Conservation (phyloP, 1,140 invertebrate genomes). For the Panagrolaimus sp. region DNA sequence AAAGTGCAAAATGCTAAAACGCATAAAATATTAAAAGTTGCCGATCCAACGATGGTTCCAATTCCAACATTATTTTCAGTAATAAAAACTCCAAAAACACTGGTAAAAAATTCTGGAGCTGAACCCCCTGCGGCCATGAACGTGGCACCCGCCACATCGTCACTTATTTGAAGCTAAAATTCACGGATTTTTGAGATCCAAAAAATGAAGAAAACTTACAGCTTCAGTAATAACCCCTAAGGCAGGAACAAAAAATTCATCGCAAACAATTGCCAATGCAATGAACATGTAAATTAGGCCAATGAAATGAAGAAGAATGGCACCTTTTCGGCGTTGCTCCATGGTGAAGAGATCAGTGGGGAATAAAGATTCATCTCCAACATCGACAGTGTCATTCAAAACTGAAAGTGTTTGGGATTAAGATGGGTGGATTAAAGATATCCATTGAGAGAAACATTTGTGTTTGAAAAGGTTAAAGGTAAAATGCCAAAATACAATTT, state of each 20-base stretch:
- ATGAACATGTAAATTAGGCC: conserved; percentile 64
- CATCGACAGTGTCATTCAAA: not conserved
- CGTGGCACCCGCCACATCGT: conserved; percentile 79
- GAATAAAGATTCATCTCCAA: conserved; percentile 40
- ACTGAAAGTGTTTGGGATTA: not conserved
- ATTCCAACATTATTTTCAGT: conserved; percentile 75
- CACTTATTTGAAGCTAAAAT: conserved; percentile 1
- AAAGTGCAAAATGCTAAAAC: conserved; percentile 61
- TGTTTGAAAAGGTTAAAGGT: not conserved
- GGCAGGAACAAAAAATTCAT: conserved; percentile 70
- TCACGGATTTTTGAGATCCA: not conserved
- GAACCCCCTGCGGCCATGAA: conserved; percentile 85
- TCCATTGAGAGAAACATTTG: not conserved
- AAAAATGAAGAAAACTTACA: not conserved
- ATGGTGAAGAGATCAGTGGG: conserved; percentile 60
- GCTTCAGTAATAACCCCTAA: conserved; percentile 84
- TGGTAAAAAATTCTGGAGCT: conserved; percentile 82
- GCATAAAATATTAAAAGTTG: conserved; percentile 58
- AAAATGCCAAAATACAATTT: no score
- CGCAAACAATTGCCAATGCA: conserved; percentile 64
- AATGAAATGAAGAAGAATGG: conserved; percentile 61
- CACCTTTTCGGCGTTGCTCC: conserved; percentile 59
- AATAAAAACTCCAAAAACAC: conserved; percentile 83
- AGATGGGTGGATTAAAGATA: not conserved
- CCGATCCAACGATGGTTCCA: conserved; percentile 57